Base-by-base conservation (phyloP, 2,888 invertebrate species). In the Nephrotoma flavescens region DNA sequence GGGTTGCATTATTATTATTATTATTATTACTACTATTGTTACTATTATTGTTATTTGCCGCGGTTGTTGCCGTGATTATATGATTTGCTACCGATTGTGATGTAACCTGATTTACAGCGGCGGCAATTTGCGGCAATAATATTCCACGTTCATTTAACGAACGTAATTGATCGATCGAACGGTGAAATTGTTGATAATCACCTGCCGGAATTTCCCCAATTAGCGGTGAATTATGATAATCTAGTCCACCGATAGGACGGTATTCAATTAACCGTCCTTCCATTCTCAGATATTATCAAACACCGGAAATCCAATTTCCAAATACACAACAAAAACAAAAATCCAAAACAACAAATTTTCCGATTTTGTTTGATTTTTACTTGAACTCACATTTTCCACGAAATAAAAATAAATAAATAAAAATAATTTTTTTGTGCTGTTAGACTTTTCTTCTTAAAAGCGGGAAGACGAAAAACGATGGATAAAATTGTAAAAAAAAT, bases 171-270 rank as follows among this genome's bases (percentile, higher is more conserved):
- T 94, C 94, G 91, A 94, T 94, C 89, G 94, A 94, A 90, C 94
- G 93, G 90, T 94, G 94, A 90, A 94, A 92, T 89, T 93, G 93
- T 45, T 92, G 92, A 90, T 94, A 94, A 88, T 94, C 94, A 88
- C 91, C 91, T 89, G 93, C 90, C 83, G 94, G 94, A 90, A 94
- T 93, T 91, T 94, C 94, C 71, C 94, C 94, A 94, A 94, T 94
- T 87, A 94, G 90, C 83, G 94, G 93, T 87, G 93, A 93, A 88
- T 89, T 89, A 89, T 93, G 93, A 90, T 93, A 93, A 89, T 93
- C 93, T 89, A 94, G 91, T 87, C 93, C 93, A 87, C 93, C 93
- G 87, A 93, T 93, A 89, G 93, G 93, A 89, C 93, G 92, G 89
- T 93, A 93, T 90, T 93, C 92, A 90, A 93, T 92, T 87, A 92